A percentile compares a stretch with the other conserved stretches of the same genome.
These are phyloP conservation scores for Ellobium chinense DNA, from an alignment of 2,888 invertebrate genomes.

Conservation along the genomic window DNA sequence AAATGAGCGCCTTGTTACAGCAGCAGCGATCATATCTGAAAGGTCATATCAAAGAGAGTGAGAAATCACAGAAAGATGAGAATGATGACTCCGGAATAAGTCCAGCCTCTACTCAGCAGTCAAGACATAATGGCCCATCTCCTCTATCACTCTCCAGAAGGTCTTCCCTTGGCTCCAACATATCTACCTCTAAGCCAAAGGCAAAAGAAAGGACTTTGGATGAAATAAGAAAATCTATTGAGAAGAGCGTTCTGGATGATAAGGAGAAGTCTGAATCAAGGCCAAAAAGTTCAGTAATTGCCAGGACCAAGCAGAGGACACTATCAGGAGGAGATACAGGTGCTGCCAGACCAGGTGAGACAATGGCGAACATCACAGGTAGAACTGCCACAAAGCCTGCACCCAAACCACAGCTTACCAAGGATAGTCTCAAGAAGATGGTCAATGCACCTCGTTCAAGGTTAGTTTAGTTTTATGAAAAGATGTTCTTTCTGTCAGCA, in stretches of 20 bases:
- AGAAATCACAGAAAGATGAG: neutral
- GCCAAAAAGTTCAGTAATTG: neutral
- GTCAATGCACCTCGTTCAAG: conserved; percentile 70
- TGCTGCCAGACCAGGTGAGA: neutral
- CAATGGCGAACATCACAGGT: neutral
- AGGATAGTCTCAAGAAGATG: conserved; percentile 63
- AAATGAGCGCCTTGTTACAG: neutral
- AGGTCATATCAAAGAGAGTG: neutral
- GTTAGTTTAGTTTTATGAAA: neutral
- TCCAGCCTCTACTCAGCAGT: neutral
- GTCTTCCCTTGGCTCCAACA: neutral
- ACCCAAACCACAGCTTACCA: conserved; percentile 31
- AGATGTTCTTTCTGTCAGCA: neutral
- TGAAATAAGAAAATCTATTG: conserved; percentile 18
- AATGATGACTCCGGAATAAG: neutral
- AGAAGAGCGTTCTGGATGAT: neutral
- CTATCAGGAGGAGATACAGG: neutral
- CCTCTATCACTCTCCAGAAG: neutral
- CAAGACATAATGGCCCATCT: neutral
- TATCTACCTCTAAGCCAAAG: neutral
- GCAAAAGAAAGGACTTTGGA: neutral
- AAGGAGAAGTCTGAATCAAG: neutral
- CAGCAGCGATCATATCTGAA: conserved; percentile 16
- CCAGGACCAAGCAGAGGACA: neutral
- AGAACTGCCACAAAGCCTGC: neutral